Conservation (phyloP, 2,113 vertebrate species). For the Tangachromis dhanisi region DNA sequence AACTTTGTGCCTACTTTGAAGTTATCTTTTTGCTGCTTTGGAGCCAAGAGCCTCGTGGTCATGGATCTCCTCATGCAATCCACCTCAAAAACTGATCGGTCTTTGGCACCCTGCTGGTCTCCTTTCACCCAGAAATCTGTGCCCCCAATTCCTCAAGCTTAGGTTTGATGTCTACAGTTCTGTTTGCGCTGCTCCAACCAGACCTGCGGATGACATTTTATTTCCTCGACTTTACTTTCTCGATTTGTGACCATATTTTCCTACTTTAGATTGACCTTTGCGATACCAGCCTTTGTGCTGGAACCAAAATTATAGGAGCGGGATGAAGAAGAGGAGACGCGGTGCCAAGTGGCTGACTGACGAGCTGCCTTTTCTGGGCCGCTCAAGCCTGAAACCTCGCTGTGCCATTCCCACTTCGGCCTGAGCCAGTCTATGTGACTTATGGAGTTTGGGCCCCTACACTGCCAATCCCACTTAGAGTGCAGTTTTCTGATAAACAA, state of each 20-base stretch:
- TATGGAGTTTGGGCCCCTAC: slow-evolving; percentile 72
- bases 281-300: slow-evolving; percentile 60
- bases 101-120: slow-evolving; percentile 52
- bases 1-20: slow-evolving; percentile 49
- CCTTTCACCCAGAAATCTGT: slow-evolving; percentile 56
- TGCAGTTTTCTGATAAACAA: slow-evolving; percentile 84
- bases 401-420: slow-evolving; percentile 57
- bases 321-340: slow-evolving; percentile 8
- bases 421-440: slow-evolving; percentile 77
- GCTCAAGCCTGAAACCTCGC: slow-evolving; percentile 62
- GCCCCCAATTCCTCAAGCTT: slow-evolving; percentile 65
- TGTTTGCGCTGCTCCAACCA: slow-evolving; percentile 10
- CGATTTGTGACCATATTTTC: slow-evolving; percentile 53
- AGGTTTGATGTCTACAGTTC: slow-evolving; percentile 46
- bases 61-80: slow-evolving; percentile 39
- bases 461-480: slow-evolving; percentile 80
- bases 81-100: slow-evolving; percentile 45
- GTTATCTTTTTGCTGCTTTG: slow-evolving; percentile 9
- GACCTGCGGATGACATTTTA: slow-evolving; percentile 26
- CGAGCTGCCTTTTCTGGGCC: slow-evolving; percentile 55
- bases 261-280: slow-evolving; percentile 72
- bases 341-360: slow-evolving; percentile 67
- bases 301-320: slow-evolving; percentile 57
- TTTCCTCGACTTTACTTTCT: slow-evolving; percentile 26
- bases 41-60: slow-evolving; percentile 47